A percentile compares a stretch with the other conserved stretches of the same genome.
Evolutionary conservation across 2,113 vertebrate genomes (phyloP).

Genomic region (Fukomys damarensis): DNA sequence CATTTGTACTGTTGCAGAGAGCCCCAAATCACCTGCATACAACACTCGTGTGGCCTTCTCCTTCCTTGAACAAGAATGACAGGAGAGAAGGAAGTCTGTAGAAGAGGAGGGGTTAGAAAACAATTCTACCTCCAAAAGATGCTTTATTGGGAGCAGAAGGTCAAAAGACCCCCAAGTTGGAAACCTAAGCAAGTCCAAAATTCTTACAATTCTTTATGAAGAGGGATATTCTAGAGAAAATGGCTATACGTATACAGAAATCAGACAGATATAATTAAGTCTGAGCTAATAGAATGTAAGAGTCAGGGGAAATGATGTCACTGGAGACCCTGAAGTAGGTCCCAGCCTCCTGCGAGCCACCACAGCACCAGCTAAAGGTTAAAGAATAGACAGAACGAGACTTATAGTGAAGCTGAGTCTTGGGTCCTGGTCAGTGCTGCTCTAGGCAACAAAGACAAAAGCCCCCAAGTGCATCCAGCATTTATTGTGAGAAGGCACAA

Average conservation of each 20-base stretch:
- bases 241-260: not conserved
- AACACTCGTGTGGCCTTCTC: not conserved
- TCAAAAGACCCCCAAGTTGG: not conserved
- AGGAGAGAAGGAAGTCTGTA: not conserved
- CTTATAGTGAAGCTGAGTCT: too few species aligned
- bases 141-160: not conserved
- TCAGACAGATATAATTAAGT: not conserved
- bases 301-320: too few species aligned
- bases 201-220: slow-evolving; percentile 11
- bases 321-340: too few species aligned
- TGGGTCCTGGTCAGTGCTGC: too few species aligned
- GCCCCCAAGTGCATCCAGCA: too few species aligned
- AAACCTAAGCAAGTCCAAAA: not conserved
- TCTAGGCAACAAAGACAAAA: too few species aligned
- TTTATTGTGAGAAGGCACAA: too few species aligned
- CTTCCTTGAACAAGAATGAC: slow-evolving; percentile 41
- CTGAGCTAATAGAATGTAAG: not conserved
- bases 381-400: too few species aligned
- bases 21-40: not conserved
- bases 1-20: not conserved
- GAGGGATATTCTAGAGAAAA: slow-evolving; percentile 13
- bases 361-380: too few species aligned
- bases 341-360: too few species aligned
- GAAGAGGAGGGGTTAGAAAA: not conserved
- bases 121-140: not conserved